Conservation (phyloP, 2,888 invertebrate genomes). For the Meteorus colon region DNA sequence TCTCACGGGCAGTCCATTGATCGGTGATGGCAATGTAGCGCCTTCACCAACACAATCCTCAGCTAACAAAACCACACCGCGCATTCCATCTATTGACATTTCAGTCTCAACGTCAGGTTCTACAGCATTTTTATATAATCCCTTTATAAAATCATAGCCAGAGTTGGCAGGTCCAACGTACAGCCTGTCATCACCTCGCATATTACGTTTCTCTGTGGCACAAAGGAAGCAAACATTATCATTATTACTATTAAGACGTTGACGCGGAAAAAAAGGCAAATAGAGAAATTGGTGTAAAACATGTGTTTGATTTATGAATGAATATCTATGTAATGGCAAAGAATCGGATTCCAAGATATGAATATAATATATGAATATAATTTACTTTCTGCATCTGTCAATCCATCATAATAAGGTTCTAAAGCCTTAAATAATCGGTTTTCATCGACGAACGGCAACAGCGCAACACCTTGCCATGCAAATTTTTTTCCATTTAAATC, state of each 20-base stretch:
- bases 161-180: constrained; percentile 86
- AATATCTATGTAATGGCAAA: background rate
- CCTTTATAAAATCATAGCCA: constrained; percentile 81
- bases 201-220: constrained; percentile 82
- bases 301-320: constrained; percentile 23
- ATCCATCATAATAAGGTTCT: constrained; percentile 83
- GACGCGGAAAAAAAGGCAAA: background rate
- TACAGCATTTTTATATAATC: constrained; percentile 79
- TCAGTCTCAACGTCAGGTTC: constrained; percentile 76
- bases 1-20: constrained; percentile 79
- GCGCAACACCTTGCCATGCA: constrained; percentile 99
- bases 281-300: constrained; percentile 12
- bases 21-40: constrained; percentile 82
- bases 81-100: constrained; percentile 85
- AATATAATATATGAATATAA: constrained; percentile 52
- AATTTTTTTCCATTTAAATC: constrained; percentile 99
- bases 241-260: background rate
- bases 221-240: constrained; percentile 28
- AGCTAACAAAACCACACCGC: constrained; percentile 85
- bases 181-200: constrained; percentile 90
- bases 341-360: background rate
- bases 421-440: constrained; percentile 88
- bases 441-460: constrained; percentile 98
- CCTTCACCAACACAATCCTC: constrained; percentile 81
- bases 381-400: constrained; percentile 89